Evolutionary conservation across 2,888 invertebrate species (phyloP), one percentile per base, ranked within the genome.

Genomic region (Chydorus sphaericus): DNA sequence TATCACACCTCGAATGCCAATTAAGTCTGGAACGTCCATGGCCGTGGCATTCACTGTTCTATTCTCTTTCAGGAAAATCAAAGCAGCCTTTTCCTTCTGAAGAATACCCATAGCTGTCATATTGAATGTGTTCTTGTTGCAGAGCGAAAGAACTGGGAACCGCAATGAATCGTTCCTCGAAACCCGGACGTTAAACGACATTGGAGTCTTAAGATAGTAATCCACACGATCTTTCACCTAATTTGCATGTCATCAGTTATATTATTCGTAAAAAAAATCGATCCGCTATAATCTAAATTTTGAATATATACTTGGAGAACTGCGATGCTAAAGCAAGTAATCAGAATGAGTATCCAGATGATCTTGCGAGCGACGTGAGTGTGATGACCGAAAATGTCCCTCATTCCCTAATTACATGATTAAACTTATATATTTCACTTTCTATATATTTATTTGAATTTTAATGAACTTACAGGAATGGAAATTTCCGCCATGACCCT

Each of bases 51-150:
- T 48, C 18, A 8, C 23, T n/a, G n/a, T n/a, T n/a, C n/a, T n/a
- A n/a, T n/a, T n/a, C n/a, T n/a, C n/a, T n/a, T n/a, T n/a, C 4
- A 33, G 8, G 26, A 18, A n/a, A 30, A 48, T 18, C 11, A 48
- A 23, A 16, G 16, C 18, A 23, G 44, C 48, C 31, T 53, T 57
- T 30, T 58, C 48, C 36, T 36, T 37, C 10, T 60, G 53, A 5
- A 59, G 30, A 4, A 51, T 30, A 18, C 33, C 18, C 28, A 61
- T 38, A 11, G 60, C 59, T 20, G 59, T 56, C 50, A 60, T 54
- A 58, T 61, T 62, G 55, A 58, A 60, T 14, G 23, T 31, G 54
- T 62, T 62, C 54, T 61, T 62, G 53, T 62, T 62, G 57, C 62
- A 62, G 28, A 62, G 44, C 10, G 61, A 59, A n/a, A 62, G 53